Conservation (phyloP, 2,888 invertebrate species). For the Punctoribates punctum region DNA sequence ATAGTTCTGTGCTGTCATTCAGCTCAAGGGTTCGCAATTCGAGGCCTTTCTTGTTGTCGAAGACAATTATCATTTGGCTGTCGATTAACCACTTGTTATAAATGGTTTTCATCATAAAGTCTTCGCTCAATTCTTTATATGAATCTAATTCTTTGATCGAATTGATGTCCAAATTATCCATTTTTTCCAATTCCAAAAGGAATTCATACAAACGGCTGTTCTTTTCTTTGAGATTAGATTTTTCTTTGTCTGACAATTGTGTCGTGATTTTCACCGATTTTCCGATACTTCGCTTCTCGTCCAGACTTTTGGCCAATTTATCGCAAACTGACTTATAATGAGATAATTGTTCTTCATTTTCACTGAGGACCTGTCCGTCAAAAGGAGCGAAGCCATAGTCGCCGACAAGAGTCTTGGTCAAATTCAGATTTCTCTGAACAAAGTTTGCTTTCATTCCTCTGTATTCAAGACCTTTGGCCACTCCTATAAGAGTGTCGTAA, state of each 20-base stretch:
- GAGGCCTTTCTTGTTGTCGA: background rate
- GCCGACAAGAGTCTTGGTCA: background rate
- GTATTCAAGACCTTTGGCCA: constrained; percentile 79
- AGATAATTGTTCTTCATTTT: background rate
- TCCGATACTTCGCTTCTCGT: background rate
- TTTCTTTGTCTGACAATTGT: background rate
- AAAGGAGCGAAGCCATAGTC: constrained; percentile 17
- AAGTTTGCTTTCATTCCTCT: constrained; percentile 79
- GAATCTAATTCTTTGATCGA: background rate
- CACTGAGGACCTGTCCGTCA: background rate
- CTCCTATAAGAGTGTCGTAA: constrained; percentile 56
- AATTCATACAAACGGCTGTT: background rate
- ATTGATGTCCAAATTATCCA: background rate
- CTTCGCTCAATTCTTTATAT: background rate
- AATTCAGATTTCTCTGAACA: constrained; percentile 27
- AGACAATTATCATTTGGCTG: background rate
- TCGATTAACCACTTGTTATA: constrained; percentile 11
- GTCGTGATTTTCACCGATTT: background rate
- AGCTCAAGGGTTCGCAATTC: constrained; percentile 21
- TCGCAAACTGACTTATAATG: background rate
- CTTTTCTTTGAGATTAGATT: background rate
- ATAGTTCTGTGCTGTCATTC: background rate
- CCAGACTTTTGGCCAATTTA: background rate
- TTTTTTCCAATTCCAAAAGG: background rate
- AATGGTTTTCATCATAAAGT: background rate